Evolutionary conservation across 1,140 invertebrate genomes (phyloP), one percentile per base, ranked within the genome.

Genomic region (Leptopilina boulardi): DNA sequence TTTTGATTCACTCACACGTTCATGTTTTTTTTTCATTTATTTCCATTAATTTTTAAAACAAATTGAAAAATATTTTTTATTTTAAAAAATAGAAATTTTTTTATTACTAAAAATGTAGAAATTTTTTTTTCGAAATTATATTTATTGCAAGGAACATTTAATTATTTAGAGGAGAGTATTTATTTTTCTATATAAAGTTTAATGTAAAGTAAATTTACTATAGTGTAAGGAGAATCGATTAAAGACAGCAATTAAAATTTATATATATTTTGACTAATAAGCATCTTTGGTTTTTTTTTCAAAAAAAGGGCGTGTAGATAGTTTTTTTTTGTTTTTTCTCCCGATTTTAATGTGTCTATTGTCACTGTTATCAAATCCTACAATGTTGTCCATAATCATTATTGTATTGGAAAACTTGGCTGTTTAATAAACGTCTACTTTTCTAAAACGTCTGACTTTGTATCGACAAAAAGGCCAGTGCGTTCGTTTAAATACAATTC

Each of bases 351-450:
- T 83, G 79, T 83, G 82, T 79, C 47, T 81, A 66, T 30, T 66
- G 59, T 66, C 59, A 66, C 59, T 23, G 30, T 83, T 78, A 80
- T 81, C 78, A 44, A 78, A 78, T 73, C 70, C 82, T 81, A 71
- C n/a, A 38, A 81, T 75, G 75, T 81, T 84, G 82, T 85, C 85
- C 79, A 86, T 83, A 79, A 83, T 84, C 81, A 86, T 82, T 80
- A 86, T 81, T 88, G 87, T 88, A 87, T 66, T 74, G 77, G 77
- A 82, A 38, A 38, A 81, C 81, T 78, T 77, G 78, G 77, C 81
- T 84, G 72, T 82, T 84, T 75, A 89, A 89, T 89, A 88, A 89
- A 89, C 78, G 83, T 86, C 78, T 86, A 80, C 81, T 87, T 85
- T 88, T 85, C 80, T 79, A 84, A n/a, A 84, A 47, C 70, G 74